These are phyloP conservation scores for Mustela lutreola DNA, from an alignment of 2,113 vertebrate species.

Conservation along the genomic window DNA sequence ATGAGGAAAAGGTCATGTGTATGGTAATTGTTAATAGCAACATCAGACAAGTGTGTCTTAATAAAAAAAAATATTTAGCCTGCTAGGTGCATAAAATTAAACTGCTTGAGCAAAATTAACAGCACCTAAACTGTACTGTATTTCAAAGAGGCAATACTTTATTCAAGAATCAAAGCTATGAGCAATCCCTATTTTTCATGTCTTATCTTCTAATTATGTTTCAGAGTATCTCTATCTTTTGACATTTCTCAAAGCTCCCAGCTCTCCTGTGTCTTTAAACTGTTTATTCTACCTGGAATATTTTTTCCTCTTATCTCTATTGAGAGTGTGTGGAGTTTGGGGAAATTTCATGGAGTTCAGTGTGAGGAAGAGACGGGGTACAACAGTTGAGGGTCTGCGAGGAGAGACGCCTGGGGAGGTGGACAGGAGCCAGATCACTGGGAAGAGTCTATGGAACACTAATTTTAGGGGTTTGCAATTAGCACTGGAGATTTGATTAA, in stretches of 20 bases:
- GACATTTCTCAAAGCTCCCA: not conserved
- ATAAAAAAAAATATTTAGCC: conserved; percentile 73
- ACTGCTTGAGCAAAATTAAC: conserved; percentile 27
- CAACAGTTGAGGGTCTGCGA: not conserved
- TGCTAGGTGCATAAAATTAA: conserved; percentile 34
- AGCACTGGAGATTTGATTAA: conserved; percentile 27
- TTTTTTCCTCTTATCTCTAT: not conserved
- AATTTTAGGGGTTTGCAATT: conserved; percentile 68
- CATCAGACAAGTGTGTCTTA: conserved; percentile 54
- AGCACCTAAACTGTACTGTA: not conserved
- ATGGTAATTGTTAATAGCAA: conserved; percentile 59
- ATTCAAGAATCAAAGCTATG: conserved; percentile 23
- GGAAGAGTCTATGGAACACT: not conserved
- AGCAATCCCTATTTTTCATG: not conserved
- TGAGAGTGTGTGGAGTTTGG: not conserved
- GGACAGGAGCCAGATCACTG: conserved; percentile 47
- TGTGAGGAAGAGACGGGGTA: not conserved
- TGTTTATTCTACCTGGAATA: not conserved
- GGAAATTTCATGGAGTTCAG: not conserved
- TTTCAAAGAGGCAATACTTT: conserved; percentile 7
- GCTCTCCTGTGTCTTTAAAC: not conserved
- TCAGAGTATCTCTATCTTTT: not conserved
- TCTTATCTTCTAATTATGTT: not conserved
- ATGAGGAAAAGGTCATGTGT: conserved; percentile 62
- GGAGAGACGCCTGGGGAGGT: not conserved